A percentile compares a stretch with the other conserved stretches of the same genome.
Conservation (phyloP, 1,140 invertebrate genomes). For the Melitaea cinxia region DNA sequence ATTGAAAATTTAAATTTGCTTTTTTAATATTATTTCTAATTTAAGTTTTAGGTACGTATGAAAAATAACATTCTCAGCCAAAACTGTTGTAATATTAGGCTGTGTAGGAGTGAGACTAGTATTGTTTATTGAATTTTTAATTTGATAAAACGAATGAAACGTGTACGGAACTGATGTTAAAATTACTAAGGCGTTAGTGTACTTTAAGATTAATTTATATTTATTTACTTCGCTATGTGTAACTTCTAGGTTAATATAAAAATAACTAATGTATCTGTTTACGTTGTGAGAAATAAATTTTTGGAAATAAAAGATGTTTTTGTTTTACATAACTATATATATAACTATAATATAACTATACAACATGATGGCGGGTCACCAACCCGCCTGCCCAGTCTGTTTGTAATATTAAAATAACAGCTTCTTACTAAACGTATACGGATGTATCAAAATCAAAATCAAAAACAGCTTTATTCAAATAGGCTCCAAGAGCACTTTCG, state of each 20-base stretch:
- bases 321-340: background rate
- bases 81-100: background rate
- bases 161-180: background rate
- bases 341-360: too few species aligned
- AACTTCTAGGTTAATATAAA: constrained; percentile 47
- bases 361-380: too few species aligned
- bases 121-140: background rate
- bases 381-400: too few species aligned
- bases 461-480: too few species aligned
- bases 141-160: background rate
- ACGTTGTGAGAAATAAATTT: constrained; percentile 59
- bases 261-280: constrained; percentile 49
- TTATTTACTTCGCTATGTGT: constrained; percentile 24
- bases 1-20: too few species aligned
- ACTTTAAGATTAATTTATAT: constrained; percentile 1
- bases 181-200: background rate
- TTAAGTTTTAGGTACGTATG: too few species aligned
- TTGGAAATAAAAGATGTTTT: constrained; percentile 28
- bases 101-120: background rate
- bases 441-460: too few species aligned
- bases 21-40: too few species aligned
- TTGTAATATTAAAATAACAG: too few species aligned
- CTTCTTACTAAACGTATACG: too few species aligned
- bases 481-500: too few species aligned
- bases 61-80: too few species aligned